Conservation (phyloP, 2,888 invertebrate species). For the Xestobium rufovillosum region DNA sequence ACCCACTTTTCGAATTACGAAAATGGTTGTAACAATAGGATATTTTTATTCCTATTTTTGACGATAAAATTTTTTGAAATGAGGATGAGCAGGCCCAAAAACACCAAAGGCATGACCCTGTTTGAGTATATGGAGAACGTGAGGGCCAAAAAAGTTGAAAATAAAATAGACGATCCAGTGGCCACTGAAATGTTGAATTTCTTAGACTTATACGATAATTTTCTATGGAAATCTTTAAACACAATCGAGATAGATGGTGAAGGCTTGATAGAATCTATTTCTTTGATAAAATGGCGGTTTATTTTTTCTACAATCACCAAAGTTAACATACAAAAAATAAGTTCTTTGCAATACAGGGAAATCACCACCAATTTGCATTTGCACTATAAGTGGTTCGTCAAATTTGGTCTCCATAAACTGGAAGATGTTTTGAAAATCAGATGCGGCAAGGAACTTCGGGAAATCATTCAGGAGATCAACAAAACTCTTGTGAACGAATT, state of each 20-base stretch:
- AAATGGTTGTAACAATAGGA: too few relatives aligned
- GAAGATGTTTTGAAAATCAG: slow-evolving; percentile 20
- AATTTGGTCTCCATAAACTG: slow-evolving; percentile 48
- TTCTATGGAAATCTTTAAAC: slow-evolving; percentile 41
- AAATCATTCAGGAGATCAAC: slow-evolving; percentile 30
- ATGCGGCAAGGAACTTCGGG: slow-evolving; percentile 19
- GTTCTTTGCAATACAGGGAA: slow-evolving; percentile 37
- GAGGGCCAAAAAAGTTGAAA: slow-evolving; percentile 40
- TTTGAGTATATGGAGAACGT: slow-evolving; percentile 44
- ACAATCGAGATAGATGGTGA: slow-evolving; percentile 37
- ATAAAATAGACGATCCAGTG: slow-evolving; percentile 49
- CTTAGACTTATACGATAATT: slow-evolving; percentile 43
- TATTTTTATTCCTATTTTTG: too few relatives aligned
- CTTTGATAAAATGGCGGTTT: slow-evolving; percentile 49
- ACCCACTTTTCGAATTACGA: too few relatives aligned
- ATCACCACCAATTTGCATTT: slow-evolving; percentile 55
- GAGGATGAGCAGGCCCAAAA: too few relatives aligned
- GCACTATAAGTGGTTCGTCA: slow-evolving; percentile 69
- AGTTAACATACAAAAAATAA: slow-evolving; percentile 27
- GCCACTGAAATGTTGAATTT: slow-evolving; percentile 48
- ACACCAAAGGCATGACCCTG: too few relatives aligned
- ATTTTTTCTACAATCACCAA: slow-evolving; percentile 37
- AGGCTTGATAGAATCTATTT: slow-evolving; percentile 42
- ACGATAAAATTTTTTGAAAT: too few relatives aligned
- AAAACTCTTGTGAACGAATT: slow-evolving; percentile 31